Evolutionary conservation across 2,888 invertebrate species (phyloP).

Genomic region (Trissonchulus latispiculum): DNA sequence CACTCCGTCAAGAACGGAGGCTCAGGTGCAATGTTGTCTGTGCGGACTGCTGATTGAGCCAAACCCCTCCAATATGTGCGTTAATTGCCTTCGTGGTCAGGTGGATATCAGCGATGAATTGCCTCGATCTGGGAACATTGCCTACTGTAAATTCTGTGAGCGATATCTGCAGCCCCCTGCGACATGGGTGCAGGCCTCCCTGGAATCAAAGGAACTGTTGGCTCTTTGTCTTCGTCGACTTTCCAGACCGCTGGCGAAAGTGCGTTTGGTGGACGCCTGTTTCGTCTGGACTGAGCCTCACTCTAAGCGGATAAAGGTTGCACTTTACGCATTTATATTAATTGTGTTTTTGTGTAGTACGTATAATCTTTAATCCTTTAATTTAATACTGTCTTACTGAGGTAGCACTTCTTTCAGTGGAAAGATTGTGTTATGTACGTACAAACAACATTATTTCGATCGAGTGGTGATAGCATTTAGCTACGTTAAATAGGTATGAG

Average conservation of each 20-base stretch:
- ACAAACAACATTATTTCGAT: too few species aligned
- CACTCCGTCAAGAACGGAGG: too few species aligned
- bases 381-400: too few species aligned
- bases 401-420: too few species aligned
- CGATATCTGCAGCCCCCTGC: constrained; percentile 77
- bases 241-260: constrained; percentile 53
- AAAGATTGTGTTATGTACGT: too few species aligned
- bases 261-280: constrained; percentile 84
- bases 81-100: constrained; percentile 75
- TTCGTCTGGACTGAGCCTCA: constrained; percentile 99
- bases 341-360: too few species aligned
- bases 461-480: too few species aligned
- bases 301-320: constrained; percentile 85
- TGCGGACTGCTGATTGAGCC: constrained; percentile 84
- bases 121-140: constrained; percentile 61
- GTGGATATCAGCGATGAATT: constrained; percentile 93
- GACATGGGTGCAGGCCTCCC: constrained; percentile 61
- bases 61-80: constrained; percentile 95
- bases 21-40: constrained; percentile 88
- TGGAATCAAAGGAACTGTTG: constrained; percentile 51
- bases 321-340: neutral
- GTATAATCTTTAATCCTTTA: too few species aligned
- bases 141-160: constrained; percentile 49
- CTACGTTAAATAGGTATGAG: too few species aligned
- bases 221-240: constrained; percentile 76